Evolutionary conservation across 2,888 invertebrate species (phyloP), one percentile per base, ranked within the genome.

Genomic region (Polyploca ridens): DNA sequence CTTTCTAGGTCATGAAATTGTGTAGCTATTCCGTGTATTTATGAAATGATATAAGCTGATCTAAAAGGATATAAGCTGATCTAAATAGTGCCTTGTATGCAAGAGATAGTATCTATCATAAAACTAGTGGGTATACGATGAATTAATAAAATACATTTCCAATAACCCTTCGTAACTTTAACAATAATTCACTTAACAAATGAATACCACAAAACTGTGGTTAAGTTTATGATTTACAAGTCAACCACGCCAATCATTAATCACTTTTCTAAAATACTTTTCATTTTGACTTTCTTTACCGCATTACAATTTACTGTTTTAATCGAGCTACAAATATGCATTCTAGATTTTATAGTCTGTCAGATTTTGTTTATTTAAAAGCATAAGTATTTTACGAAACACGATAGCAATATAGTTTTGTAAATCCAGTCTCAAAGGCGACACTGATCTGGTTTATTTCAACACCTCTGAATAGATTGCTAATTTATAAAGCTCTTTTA

Each of bases 231-330:
- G 54, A 19, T 54, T 49, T 16, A 2, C 54, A 54, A 54, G 54
- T 54, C 54, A 54, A 54, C 54, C 54, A 54, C 19, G 19, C 54
- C 10, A n/a, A 19, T 54, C n/a, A n/a, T 54, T 54, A 4, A 16
- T 54, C 10, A 19, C n/a, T 54, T 54, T 19, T 54, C 54, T 54
- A 54, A 54, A 54, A 54, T 49, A 54, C n/a, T 54, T 54, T 54
- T 54, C 54, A 19, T 54, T 54, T 54, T 19, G 19, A 54, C 19
- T 54, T 54, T 54, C 54, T 19, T 16, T 54, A 54, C 54, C 54
- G 54, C 54, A 54, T 19, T 16, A n/a, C 4, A 14, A n/a, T 46
- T 46, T 46, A 46, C 46, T 2, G 14, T 46, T 49, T 49, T 16
- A 5, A 7, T 16, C 16, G 1, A 7, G 16, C 49, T 16, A 49